Base-by-base conservation (phyloP, 2,888 invertebrate genomes). In the Eilema sororculum region DNA sequence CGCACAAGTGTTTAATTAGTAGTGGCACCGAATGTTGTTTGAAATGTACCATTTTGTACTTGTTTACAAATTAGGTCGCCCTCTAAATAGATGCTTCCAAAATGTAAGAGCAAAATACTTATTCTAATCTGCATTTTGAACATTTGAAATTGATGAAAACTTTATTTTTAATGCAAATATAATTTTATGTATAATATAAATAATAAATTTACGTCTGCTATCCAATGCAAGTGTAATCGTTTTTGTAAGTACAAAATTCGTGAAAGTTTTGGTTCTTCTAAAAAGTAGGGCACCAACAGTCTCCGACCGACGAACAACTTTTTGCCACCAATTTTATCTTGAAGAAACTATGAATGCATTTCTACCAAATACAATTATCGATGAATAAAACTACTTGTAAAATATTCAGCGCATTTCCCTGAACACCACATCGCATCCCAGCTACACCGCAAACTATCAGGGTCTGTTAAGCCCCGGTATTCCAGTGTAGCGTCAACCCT, bases 361-460 rank as follows among this genome's bases (percentile, higher is more conserved):
- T n/a, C 52, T 52, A 52, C 9, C n/a, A 52, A 52, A 8, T 46
- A 46, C 20, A 46, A 0, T 46, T 20, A 46, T 52, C n/a, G 9
- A 20, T n/a, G n/a, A n/a, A 52, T n/a, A 9, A 52, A n/a, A n/a
- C 52, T n/a, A 52, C 20, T 52, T 52, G 52, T 52, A 52, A 46
- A 46, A 46, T 13, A 46, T 24, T 62, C 20, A 41, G 8, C 8
- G 12, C 37, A 3, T 41, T 41, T 16, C 10, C 24, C 62, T 5
- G 37, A 56, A 68, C 20, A 37, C 16, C 63, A 16, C 28, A 41
- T 8, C 59, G 9, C 24, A 59, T 59, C 28, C 41, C 33, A 13
- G 22, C 41, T 57, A 65, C 28, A 58, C 79, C 78, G 69, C 78
- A 75, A 73, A 80, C 79, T 77, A 76, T 69, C 72, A 61, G 72